phyloP scores from a whole-genome alignment of 2,888 invertebrate genomes.

The Sepiola atlantica region DNA sequence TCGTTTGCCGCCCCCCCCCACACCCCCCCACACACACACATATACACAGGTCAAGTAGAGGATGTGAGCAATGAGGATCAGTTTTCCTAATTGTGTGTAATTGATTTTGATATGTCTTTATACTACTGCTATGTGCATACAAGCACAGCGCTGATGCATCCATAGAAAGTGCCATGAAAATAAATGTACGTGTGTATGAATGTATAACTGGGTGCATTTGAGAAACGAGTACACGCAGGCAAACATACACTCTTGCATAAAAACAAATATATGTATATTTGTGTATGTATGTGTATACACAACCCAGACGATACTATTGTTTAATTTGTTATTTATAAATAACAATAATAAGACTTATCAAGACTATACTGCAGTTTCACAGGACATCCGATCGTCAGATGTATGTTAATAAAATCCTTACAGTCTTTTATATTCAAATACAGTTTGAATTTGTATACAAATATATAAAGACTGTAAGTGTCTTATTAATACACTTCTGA shows the following conservation, averaged over 20 bases:
- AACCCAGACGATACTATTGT: no score
- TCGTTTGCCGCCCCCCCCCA: not conserved
- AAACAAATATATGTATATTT: not conserved
- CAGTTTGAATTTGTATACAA: not conserved
- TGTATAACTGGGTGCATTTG: not conserved
- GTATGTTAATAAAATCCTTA: no score
- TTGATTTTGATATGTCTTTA: conserved; percentile 42
- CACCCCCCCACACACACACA: not conserved
- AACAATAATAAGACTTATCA: no score
- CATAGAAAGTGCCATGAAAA: not conserved
- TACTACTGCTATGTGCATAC: conserved; percentile 33
- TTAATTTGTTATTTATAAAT: no score
- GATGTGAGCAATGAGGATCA: conserved; percentile 41
- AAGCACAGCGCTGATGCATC: not conserved
- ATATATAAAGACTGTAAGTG: no score
- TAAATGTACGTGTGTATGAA: not conserved
- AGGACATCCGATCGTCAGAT: no score
- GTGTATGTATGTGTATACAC: not conserved
- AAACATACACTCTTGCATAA: no score
- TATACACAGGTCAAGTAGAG: conserved; percentile 43
- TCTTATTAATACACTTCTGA: no score
- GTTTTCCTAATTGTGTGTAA: conserved; percentile 45
- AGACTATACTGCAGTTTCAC: no score
- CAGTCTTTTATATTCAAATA: no score
- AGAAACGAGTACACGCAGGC: not conserved